A percentile compares a stretch with the other conserved stretches of the same genome.
Evolutionary conservation across 2,888 invertebrate species (phyloP).

Genomic region (Morpho helenor): DNA sequence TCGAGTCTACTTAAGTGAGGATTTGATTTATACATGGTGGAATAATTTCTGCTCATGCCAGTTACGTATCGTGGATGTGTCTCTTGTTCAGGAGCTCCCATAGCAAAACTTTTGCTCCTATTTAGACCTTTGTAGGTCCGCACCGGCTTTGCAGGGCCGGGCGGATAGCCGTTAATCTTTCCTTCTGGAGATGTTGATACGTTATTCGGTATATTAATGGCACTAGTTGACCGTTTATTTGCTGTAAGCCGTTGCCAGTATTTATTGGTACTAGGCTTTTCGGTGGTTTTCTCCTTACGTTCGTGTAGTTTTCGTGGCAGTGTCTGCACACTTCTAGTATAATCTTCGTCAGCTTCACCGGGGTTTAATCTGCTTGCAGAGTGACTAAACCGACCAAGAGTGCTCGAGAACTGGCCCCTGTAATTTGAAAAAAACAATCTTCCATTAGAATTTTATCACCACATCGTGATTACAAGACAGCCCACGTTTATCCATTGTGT

Average conservation of each 20-base stretch:
- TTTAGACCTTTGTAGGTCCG: conserved; percentile 87
- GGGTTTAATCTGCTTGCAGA: conserved; percentile 85
- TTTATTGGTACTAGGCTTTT: conserved; percentile 66
- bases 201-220: conserved; percentile 82
- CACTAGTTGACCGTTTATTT: conserved; percentile 78
- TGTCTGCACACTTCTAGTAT: conserved; percentile 85
- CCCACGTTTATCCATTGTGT: conserved; percentile 65
- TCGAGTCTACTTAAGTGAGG: conserved; percentile 86
- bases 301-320: conserved; percentile 84
- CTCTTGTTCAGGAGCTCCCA: conserved; percentile 81
- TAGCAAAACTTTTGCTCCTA: conserved; percentile 92
- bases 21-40: conserved; percentile 86
- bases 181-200: conserved; percentile 53
- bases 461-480: conserved; percentile 43
- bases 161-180: conserved; percentile 67
- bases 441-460: conserved; percentile 43
- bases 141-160: conserved; percentile 88
- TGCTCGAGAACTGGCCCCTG: conserved; percentile 85
- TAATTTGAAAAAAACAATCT: conserved; percentile 48
- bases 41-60: conserved; percentile 70
- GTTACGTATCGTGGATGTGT: conserved; percentile 70
- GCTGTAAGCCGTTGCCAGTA: conserved; percentile 74
- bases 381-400: conserved; percentile 90
- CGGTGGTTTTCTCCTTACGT: conserved; percentile 63
- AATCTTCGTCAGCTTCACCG: conserved; percentile 70